Base-by-base conservation (phyloP, 2,113 vertebrate genomes). In the Mus spicilegus region DNA sequence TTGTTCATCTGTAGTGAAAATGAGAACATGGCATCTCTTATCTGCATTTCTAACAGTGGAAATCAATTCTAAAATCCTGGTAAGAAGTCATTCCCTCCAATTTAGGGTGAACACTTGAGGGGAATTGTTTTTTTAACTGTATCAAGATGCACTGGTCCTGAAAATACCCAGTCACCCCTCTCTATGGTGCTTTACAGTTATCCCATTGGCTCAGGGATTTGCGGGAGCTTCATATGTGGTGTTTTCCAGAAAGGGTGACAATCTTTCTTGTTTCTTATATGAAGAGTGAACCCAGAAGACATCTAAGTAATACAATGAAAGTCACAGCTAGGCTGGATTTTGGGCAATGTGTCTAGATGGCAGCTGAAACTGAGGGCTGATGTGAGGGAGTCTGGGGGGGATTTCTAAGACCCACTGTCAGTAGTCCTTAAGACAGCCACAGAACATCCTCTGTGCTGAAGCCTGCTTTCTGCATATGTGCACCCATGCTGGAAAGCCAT, bases 351-450 rank as follows among this genome's bases (percentile, higher is more conserved):
- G 54, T 56, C 75, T 82, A 24, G 30, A 56, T 13, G 73, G 90
- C 88, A 90, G 90, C 72, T 92, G 54, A 78, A 89, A 56, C 36
- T 22, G 33, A 97, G 13, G 22, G 36, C 22, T 80, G 39, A 87
- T 95, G 7, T 69, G 49, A 54, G 51, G 49, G 77, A 8, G 56
- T 39, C 77, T 58, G 49, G 36, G 84, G 84, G 63, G 33, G 82
- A 96, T 87, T 97, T 96, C 54, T 22, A 94, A 95, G 61, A 77
- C 3, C n/a, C 69, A 87, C 42, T 56, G 77, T 93, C 93, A 80
- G 51, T 61, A 92, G 92, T 97, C 95, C 78, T 95, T 36, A 88
- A 91, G 94, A 91, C 61, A 77, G 69, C 72, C 58, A 89, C 3
- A 14, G 4, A 84, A 54, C 46, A 78, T 94, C 75, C 58, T 95